Conservation (phyloP, 2,797 vertebrate species). For the Anas bernieri region DNA sequence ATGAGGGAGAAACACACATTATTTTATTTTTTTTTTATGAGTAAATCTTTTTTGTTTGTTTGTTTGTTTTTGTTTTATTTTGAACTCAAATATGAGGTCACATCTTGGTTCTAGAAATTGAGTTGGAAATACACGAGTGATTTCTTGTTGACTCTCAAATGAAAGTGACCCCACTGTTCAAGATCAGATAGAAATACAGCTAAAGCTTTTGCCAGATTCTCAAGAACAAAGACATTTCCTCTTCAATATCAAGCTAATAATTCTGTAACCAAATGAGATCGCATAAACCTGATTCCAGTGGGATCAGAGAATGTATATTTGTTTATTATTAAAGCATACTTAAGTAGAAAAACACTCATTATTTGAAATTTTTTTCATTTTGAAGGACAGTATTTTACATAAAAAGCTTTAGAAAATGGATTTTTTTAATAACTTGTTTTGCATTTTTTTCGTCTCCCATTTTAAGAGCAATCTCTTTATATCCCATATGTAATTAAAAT, state of each 20-base stretch:
- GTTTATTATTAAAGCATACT: neutral
- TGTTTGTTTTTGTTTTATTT: neutral
- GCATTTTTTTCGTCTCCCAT: neutral
- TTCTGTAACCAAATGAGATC: neutral
- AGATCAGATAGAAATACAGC: neutral
- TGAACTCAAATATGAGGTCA: neutral
- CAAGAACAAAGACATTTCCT: neutral
- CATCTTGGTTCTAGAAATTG: neutral
- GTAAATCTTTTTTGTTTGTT: neutral
- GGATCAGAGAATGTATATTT: neutral
- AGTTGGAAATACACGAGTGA: neutral
- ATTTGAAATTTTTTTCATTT: neutral
- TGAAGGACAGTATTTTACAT: neutral
- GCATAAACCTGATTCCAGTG: neutral
- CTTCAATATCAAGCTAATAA: neutral
- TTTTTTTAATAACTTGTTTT: neutral
- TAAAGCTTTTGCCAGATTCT: neutral
- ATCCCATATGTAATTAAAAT: conserved; percentile 28
- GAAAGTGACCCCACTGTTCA: neutral
- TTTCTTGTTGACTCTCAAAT: neutral
- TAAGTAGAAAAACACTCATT: neutral
- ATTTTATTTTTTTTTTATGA: neutral
- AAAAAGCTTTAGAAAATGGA: neutral
- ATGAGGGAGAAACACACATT: neutral
- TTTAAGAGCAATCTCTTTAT: neutral